Evolutionary conservation across 2,797 vertebrate species (phyloP).

Genomic region (Mastacembelus armatus): DNA sequence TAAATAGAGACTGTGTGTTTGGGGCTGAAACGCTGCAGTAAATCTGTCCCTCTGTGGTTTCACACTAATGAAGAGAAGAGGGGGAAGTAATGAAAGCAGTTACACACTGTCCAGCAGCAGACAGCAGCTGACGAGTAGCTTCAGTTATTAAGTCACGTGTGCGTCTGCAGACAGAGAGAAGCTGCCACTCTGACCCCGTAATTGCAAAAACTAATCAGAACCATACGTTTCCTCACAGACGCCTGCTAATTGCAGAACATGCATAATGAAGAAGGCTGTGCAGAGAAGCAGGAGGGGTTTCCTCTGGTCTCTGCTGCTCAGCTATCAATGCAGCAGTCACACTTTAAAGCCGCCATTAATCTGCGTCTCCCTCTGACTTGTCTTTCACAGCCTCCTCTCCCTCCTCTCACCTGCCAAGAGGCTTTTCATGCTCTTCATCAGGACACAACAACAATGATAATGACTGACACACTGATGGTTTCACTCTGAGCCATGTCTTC

Average conservation of each 20-base stretch:
- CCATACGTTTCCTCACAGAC: constrained; percentile 6
- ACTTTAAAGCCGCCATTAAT: constrained; percentile 35
- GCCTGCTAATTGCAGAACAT: constrained; percentile 22
- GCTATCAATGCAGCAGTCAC: too few species aligned
- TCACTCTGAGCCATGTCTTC: background rate
- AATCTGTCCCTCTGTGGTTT: background rate
- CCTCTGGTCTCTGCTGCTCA: constrained; percentile 6
- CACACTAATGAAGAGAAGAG: background rate
- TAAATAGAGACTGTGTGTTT: too few species aligned
- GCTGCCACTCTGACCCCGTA: constrained; percentile 16
- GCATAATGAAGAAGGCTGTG: constrained; percentile 31
- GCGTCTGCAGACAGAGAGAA: background rate
- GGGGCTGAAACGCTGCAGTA: too few species aligned
- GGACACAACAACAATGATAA: constrained; percentile 22
- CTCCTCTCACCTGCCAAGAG: constrained; percentile 6
- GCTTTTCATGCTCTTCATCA: constrained; percentile 2
- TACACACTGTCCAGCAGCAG: too few species aligned
- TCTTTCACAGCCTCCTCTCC: background rate
- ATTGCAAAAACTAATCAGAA: constrained; percentile 35
- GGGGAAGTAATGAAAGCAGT: background rate
- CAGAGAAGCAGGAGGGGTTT: constrained; percentile 29
- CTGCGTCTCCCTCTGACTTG: background rate
- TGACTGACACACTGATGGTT: background rate
- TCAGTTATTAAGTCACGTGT: background rate
- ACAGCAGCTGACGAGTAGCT: background rate